Percentiles rank a stretch among this genome's conserved stretches.
Evolutionary conservation across 2,113 vertebrate genomes (phyloP).

Genomic region (Passer montanus): DNA sequence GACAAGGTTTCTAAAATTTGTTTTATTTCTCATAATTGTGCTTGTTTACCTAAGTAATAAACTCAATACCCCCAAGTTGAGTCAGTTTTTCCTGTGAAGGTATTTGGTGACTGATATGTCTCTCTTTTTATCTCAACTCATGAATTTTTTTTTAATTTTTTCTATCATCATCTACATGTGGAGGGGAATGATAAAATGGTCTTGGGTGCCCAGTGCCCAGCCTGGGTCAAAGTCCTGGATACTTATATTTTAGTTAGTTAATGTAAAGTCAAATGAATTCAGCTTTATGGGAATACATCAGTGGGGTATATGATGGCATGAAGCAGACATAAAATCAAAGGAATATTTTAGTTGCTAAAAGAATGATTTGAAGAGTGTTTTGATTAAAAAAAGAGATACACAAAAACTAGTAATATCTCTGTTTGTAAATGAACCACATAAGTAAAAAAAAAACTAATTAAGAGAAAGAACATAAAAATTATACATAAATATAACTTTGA

Average conservation of each 20-base stretch:
- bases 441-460: rapidly evolving
- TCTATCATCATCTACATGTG: not conserved
- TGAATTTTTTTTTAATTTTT: not conserved
- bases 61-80: not conserved
- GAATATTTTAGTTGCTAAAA: not conserved
- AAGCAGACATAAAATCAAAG: not conserved
- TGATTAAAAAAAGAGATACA: not conserved
- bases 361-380: not conserved
- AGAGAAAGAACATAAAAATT: not conserved
- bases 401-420: not conserved
- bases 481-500: not conserved
- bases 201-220: not conserved
- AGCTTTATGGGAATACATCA: not conserved
- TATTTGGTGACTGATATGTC: not conserved
- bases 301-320: not conserved
- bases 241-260: not conserved
- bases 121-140: not conserved
- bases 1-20: not conserved
- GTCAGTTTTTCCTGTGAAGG: rapidly evolving
- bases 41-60: not conserved
- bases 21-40: not conserved
- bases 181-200: not conserved
- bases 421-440: rapidly evolving
- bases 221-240: not conserved
- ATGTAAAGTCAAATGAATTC: not conserved